Conservation (phyloP, 2,113 vertebrate species). For the Cyanocitta stelleri region DNA sequence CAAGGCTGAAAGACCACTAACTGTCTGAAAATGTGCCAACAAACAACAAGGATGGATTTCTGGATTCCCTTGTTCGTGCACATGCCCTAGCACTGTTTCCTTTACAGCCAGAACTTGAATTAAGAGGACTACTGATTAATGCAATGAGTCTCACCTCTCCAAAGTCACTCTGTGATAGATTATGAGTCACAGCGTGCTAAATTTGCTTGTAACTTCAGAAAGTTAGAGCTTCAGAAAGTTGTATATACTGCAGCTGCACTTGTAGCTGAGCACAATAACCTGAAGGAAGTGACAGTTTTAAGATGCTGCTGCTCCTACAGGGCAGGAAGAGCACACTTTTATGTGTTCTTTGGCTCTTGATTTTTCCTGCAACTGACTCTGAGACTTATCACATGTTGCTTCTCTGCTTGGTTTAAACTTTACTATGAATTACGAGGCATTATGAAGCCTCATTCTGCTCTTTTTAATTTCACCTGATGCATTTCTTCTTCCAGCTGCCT, state of each 20-base stretch:
- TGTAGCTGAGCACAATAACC: background rate
- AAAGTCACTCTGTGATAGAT: background rate
- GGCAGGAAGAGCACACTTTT: background rate
- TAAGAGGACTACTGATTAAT: background rate
- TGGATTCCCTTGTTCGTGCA: background rate
- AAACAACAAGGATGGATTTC: background rate
- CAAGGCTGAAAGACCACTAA: background rate
- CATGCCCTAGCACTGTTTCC: background rate
- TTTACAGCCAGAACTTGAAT: background rate
- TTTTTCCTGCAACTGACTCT: background rate
- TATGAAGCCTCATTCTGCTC: background rate
- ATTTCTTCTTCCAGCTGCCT: background rate
- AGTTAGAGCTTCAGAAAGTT: background rate
- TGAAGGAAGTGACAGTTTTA: background rate
- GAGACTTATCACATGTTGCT: background rate
- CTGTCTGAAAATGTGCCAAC: background rate
- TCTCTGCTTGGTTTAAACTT: background rate
- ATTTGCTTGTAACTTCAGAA: background rate
- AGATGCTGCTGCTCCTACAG: background rate
- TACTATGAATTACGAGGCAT: background rate
- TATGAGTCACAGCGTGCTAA: background rate
- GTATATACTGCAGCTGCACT: background rate
- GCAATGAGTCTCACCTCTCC: background rate
- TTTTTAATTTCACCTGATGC: slow-evolving; percentile 12
- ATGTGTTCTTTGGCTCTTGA: background rate